These are phyloP conservation scores for Actenoides lindsayi DNA, from an alignment of 2,113 vertebrate genomes.

Conservation along the genomic window DNA sequence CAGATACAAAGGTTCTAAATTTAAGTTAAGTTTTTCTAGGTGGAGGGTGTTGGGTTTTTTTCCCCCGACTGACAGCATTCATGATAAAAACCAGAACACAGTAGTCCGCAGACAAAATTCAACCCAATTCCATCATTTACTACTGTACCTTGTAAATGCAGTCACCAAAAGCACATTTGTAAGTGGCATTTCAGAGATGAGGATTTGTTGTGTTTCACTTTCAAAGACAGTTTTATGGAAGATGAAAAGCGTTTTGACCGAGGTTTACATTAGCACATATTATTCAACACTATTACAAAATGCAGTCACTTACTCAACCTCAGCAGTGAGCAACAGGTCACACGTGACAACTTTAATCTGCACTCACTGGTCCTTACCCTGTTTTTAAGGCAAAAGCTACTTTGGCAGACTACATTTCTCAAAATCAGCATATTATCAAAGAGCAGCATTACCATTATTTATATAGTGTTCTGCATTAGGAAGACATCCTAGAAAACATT, in stretches of 20 bases:
- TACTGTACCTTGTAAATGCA: background rate
- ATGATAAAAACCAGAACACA: slow-evolving; percentile 28
- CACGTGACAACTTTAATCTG: background rate
- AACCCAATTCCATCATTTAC: slow-evolving; percentile 21
- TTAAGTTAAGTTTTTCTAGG: slow-evolving; percentile 12
- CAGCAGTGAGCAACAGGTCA: slow-evolving; percentile 39
- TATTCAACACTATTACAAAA: background rate
- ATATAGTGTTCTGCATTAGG: background rate
- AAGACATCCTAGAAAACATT: slow-evolving; percentile 27
- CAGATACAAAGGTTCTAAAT: slow-evolving; percentile 26
- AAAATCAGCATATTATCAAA: slow-evolving; percentile 15
- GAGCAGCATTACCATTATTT: background rate
- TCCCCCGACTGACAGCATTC: background rate
- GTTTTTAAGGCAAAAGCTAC: slow-evolving; percentile 9
- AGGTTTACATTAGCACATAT: background rate
- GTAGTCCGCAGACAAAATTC: background rate
- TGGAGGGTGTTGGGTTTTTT: background rate
- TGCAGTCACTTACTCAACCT: background rate
- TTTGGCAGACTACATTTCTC: slow-evolving; percentile 32
- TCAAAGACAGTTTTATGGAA: background rate
- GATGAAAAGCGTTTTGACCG: background rate
- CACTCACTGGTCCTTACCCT: background rate
- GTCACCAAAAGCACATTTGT: background rate
- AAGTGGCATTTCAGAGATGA: background rate
- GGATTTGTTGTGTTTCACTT: background rate